Conservation (phyloP, 2,797 vertebrate genomes). For the Acrocephalus scirpaceus region DNA sequence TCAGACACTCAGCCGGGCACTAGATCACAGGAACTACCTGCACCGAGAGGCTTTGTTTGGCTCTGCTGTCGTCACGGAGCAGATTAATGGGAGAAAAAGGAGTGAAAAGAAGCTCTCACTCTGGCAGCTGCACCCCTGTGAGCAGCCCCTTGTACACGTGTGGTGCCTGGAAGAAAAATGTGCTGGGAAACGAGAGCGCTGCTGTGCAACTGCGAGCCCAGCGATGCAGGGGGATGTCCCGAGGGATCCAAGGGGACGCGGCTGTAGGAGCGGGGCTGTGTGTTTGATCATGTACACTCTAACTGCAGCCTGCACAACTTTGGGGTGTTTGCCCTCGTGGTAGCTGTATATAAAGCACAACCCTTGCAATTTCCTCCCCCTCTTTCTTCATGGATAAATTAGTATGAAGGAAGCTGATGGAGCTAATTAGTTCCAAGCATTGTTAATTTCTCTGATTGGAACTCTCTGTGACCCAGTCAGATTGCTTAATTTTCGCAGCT, state of each 20-base stretch:
- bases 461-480: neutral
- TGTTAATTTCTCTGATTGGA: slow-evolving; percentile 30
- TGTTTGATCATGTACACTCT: fast-evolving
- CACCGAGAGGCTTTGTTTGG: slow-evolving; percentile 4
- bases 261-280: neutral
- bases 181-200: neutral
- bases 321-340: neutral
- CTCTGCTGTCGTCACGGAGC: neutral
- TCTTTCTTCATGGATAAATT: neutral
- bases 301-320: neutral
- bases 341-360: neutral
- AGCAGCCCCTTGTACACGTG: neutral
- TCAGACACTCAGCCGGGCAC: neutral
- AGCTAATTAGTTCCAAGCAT: slow-evolving; percentile 34
- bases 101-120: neutral
- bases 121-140: neutral
- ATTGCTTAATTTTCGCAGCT: neutral
- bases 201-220: neutral
- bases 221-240: fast-evolving
- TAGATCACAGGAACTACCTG: slow-evolving; percentile 33
- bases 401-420: slow-evolving; percentile 17
- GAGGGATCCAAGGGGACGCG: fast-evolving
- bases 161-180: neutral
- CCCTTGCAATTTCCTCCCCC: neutral
- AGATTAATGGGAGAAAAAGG: slow-evolving; percentile 29